Conservation (phyloP, 2,888 invertebrate species). For the Rhagonycha lutea region DNA sequence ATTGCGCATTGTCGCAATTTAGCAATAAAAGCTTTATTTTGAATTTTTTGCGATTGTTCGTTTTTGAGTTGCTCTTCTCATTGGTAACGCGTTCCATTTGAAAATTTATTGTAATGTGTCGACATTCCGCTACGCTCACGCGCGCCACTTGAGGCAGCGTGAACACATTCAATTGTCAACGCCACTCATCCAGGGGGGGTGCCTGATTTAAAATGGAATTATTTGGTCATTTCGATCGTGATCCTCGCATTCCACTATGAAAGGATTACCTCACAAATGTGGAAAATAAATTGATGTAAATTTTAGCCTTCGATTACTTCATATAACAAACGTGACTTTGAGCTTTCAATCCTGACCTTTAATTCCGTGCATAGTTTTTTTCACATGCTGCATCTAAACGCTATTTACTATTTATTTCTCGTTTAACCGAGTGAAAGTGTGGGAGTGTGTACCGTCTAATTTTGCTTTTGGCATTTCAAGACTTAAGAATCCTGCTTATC, state of each 20-base stretch:
- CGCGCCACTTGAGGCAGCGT: conserved; percentile 24
- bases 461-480: background rate
- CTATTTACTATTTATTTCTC: conserved; percentile 12
- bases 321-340: background rate
- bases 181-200: conserved; percentile 24
- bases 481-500: background rate
- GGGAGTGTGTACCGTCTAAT: conserved; percentile 11
- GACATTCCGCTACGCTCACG: conserved; percentile 32
- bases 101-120: conserved; percentile 29
- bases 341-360: conserved; percentile 3
- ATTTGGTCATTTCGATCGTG: background rate
- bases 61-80: conserved; percentile 4
- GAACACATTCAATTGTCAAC: conserved; percentile 28
- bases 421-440: conserved; percentile 23
- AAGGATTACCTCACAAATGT: background rate
- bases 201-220: conserved; percentile 7
- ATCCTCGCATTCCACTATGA: background rate
- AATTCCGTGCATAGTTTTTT: conserved; percentile 2
- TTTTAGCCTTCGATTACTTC: background rate
- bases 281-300: background rate
- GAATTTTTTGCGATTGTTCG: conserved; percentile 7
- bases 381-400: conserved; percentile 4
- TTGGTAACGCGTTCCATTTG: conserved; percentile 18
- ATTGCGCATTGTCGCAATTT: conserved; percentile 3
- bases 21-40: conserved; percentile 11